Conservation (phyloP, 2,888 invertebrate genomes). For the Lordiphosa fenestrarum region DNA sequence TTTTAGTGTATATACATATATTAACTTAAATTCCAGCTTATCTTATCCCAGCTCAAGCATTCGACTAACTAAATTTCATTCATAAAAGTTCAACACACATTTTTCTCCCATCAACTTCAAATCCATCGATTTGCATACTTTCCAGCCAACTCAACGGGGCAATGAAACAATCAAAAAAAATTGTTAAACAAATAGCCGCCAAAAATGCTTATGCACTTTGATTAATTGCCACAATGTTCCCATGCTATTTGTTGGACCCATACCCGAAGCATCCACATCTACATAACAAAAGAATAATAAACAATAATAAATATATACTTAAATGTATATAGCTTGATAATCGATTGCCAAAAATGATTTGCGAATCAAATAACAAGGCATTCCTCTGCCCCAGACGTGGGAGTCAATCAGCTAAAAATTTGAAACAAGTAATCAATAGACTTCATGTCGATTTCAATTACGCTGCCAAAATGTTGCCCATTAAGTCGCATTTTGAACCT, state of each 20-base stretch:
- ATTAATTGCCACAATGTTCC: conserved; percentile 68
- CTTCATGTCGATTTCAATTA: conserved; percentile 72
- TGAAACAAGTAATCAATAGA: conserved; percentile 62
- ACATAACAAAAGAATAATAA: conserved; percentile 64
- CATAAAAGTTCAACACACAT: not conserved
- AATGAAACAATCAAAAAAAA: conserved; percentile 8
- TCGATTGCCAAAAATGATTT: conserved; percentile 59
- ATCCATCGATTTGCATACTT: conserved; percentile 29
- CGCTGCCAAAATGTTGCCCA: conserved; percentile 38
- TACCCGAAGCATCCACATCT: conserved; percentile 15
- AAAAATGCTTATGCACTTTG: conserved; percentile 52
- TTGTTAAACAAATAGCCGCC: conserved; percentile 17
- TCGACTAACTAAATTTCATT: not conserved
- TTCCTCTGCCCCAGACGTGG: conserved; percentile 49
- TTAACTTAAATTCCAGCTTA: too few relatives aligned
- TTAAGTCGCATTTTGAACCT: conserved; percentile 45
- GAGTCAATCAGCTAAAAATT: conserved; percentile 64
- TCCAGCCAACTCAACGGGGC: conserved; percentile 19
- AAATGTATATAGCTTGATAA: conserved; percentile 15
- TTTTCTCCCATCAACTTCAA: too few relatives aligned
- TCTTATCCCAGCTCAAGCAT: too few relatives aligned
- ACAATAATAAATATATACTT: conserved; percentile 30
- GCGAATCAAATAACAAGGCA: conserved; percentile 57
- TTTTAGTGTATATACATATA: too few relatives aligned
- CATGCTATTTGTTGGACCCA: conserved; percentile 51